Percentiles rank a stretch among this genome's conserved stretches.
These are phyloP conservation scores for Meloidogyne hapla DNA, from an alignment of 1,140 invertebrate genomes.

Conservation along the genomic window DNA sequence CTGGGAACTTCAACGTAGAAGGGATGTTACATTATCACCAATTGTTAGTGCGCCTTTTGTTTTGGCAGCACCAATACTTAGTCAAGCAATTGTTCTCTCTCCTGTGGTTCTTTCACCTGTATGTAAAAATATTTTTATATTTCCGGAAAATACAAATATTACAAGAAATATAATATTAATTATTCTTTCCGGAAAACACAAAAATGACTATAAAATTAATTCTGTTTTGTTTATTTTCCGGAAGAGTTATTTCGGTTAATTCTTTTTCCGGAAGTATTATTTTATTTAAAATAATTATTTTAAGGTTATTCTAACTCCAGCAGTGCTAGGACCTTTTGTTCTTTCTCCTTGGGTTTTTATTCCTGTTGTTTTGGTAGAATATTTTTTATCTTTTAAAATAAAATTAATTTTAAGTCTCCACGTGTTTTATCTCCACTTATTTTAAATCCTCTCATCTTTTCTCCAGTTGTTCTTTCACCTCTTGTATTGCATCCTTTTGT, in stretches of 20 bases:
- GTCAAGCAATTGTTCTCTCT: constrained; percentile 47
- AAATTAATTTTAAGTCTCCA: constrained; percentile 48
- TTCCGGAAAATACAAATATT: no score
- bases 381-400: no score
- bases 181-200: no score
- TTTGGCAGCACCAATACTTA: constrained; percentile 20
- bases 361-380: constrained; percentile 46
- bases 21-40: constrained; percentile 10
- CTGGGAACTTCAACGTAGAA: neutral
- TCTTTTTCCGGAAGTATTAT: no score
- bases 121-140: neutral
- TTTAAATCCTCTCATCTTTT: constrained; percentile 35
- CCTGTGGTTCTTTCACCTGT: constrained; percentile 43
- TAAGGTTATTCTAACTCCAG: constrained; percentile 49
- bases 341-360: constrained; percentile 57
- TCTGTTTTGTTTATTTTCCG: no score
- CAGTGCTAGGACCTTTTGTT: constrained; percentile 50
- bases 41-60: constrained; percentile 10
- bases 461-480: constrained; percentile 41
- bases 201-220: no score
- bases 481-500: constrained; percentile 40
- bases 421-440: constrained; percentile 46
- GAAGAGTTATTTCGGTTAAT: no score
- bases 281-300: neutral
- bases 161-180: no score